Conservation (phyloP, 2,113 vertebrate genomes). For the Dascyllus trimaculatus region DNA sequence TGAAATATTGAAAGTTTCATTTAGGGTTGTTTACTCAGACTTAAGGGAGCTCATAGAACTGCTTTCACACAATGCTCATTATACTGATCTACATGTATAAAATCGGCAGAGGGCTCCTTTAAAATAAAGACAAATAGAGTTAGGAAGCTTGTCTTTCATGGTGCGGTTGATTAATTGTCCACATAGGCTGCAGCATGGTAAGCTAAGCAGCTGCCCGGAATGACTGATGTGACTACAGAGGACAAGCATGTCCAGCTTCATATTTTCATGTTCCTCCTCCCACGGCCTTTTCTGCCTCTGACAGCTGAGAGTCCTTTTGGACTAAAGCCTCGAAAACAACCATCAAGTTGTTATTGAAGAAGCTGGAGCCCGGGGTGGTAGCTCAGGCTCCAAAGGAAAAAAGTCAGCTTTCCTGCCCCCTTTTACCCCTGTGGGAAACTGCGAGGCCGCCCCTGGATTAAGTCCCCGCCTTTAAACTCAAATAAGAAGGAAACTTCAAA, state of each 20-base stretch:
- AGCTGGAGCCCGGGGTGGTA: slow-evolving; percentile 67
- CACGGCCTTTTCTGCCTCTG: slow-evolving; percentile 67
- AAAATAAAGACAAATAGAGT: slow-evolving; percentile 3
- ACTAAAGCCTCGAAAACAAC: slow-evolving; percentile 71
- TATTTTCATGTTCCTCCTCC: slow-evolving; percentile 61
- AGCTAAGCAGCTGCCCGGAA: slow-evolving; percentile 44
- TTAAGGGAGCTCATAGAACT: background rate
- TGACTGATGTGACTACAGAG: slow-evolving; percentile 57
- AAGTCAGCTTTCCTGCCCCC: slow-evolving; percentile 76
- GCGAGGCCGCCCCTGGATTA: slow-evolving; percentile 82
- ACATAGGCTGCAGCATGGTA: slow-evolving; percentile 2
- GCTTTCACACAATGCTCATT: slow-evolving; percentile 8
- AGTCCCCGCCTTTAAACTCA: slow-evolving; percentile 84
- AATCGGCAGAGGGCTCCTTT: background rate
- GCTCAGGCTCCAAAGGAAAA: slow-evolving; percentile 62
- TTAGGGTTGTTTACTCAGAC: slow-evolving; percentile 8
- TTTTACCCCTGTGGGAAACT: slow-evolving; percentile 80
- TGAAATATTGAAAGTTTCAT: background rate
- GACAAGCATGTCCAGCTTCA: slow-evolving; percentile 59
- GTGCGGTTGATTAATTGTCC: slow-evolving; percentile 18
- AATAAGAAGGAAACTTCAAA: slow-evolving; percentile 84
- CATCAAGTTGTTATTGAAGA: slow-evolving; percentile 74
- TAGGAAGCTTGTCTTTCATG: background rate
- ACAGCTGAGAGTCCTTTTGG: slow-evolving; percentile 71
- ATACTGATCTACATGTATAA: slow-evolving; percentile 4